Evolutionary conservation across 2,888 invertebrate genomes (phyloP), one percentile per base, ranked within the genome.

Genomic region (Stramonita haemastoma): DNA sequence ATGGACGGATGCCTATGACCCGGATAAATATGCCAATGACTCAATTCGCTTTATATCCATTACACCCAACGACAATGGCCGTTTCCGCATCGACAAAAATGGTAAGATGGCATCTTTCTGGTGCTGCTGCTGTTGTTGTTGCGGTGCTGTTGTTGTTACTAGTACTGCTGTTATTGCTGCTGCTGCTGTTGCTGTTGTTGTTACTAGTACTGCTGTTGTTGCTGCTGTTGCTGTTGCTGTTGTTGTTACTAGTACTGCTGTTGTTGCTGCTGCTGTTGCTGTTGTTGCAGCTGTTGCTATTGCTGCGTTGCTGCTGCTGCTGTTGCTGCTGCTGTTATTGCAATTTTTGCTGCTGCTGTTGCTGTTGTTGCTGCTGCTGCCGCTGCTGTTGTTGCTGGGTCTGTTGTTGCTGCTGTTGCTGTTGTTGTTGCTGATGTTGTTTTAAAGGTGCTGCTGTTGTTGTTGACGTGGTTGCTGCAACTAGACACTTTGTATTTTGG

Each of bases 1-100:
- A 11, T 88, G 88, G 88, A 85, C 81, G 22, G 26, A 79, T 17
- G 83, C 34, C 57, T 57, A 29, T 34, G 88, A 88, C 83, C 88
- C 88, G 57, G 88, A 88, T 66, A 34, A 26, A n/a, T n/a, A n/a
- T 19, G 8, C 13, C 6, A n/a, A 29, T 66, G 88, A 88, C 84
- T 46, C 70, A 29, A 34, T 88, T n/a, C 29, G 36, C n/a, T 88
- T 84, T 46, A 84, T 46, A 13, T n/a, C 84, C 70, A 88, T 88
- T 36, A 36, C 22, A 46, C 81, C 56, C 66, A 88, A 88, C 70
- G 66, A 34, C 70, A 29, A 70, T 5, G 88, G 88, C 34, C 26
- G 36, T 15, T 84, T 88, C 46, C 15, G 17, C 26, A 34, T 88
- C 84, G 56, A 84, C 70, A 70, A 88, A 36, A 36, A 84, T 2